Evolutionary conservation across 2,888 invertebrate genomes (phyloP), one percentile per base, ranked within the genome.

Genomic region (Drosophila borborema): DNA sequence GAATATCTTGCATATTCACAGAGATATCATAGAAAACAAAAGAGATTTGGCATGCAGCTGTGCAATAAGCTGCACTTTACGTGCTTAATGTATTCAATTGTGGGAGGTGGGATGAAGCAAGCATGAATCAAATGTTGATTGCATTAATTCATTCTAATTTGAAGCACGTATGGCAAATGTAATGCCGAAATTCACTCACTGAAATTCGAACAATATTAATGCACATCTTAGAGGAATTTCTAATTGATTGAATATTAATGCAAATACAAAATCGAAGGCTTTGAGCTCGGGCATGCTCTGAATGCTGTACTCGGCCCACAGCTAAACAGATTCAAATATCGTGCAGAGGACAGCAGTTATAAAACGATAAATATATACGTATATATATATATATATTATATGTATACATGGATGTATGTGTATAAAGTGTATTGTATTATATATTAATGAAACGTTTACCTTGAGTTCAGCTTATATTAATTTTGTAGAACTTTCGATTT

Each of bases 401-500:
- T n/a, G n/a, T n/a, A 8, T 40, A n/a, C 14, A 10, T 10, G 10
- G 8, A 46, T 16, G n/a, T 48, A 31, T n/a, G 31, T n/a, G 9
- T 6, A 49, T 10, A 10, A 8, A 7, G 1, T 16, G 8, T 49
- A 10, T 18, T 18, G n/a, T 2, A 48, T 28, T n/a, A 31, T 51
- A 12, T n/a, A 49, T 49, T 49, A 28, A 49, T 38, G 48, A 58
- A 63, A 72, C 59, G 41, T 61, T 71, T 59, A 38, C 70, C 62
- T 65, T 61, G 74, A 66, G 62, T 77, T 66, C 48, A 58, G 60
- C 55, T 64, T 16, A 69, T 74, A 80, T 80, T 71, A 72, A 77
- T 80, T 77, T 74, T 59, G 54, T 60, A 74, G 71, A 59, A 65
- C 68, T 77, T 77, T 81, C 63, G 74, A 74, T 61, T 61, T 66